These are phyloP conservation scores for Salticus scenicus DNA, from an alignment of 2,888 invertebrate species.

Conservation along the genomic window DNA sequence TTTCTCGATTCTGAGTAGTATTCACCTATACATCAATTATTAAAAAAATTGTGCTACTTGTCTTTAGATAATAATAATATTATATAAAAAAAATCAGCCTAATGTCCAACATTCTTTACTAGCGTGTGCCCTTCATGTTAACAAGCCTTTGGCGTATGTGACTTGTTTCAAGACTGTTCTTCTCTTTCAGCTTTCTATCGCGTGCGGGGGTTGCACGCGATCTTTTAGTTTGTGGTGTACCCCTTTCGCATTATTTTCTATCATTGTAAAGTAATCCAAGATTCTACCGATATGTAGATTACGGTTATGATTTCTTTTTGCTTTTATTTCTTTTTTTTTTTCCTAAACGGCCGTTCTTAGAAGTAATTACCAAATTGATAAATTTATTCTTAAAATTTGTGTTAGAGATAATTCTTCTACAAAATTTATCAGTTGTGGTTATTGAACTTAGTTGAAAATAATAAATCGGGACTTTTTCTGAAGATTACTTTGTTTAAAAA, in stretches of 20 bases:
- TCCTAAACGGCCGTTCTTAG: no score
- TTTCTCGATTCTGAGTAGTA: background rate
- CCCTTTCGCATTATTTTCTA: background rate
- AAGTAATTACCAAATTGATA: no score
- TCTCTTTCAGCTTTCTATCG: background rate
- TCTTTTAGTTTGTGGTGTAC: background rate
- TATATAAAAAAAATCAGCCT: background rate
- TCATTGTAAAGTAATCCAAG: background rate
- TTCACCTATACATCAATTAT: background rate
- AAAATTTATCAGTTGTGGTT: no score
- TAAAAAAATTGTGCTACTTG: background rate
- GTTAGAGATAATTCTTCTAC: no score
- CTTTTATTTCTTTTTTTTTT: no score
- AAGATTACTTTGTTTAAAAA: no score
- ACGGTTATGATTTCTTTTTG: no score
- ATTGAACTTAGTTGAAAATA: no score
- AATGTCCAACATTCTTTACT: background rate
- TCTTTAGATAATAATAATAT: background rate
- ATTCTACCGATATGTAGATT: background rate
- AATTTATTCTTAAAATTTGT: no score
- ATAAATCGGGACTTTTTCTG: no score
- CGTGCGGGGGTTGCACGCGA: background rate
- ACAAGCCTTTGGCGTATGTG: slow-evolving; percentile 3
- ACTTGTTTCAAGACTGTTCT: background rate
- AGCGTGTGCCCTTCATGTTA: slow-evolving; percentile 10